Evolutionary conservation across 2,797 vertebrate species (phyloP).

Genomic region (Phoxinus dragarum): DNA sequence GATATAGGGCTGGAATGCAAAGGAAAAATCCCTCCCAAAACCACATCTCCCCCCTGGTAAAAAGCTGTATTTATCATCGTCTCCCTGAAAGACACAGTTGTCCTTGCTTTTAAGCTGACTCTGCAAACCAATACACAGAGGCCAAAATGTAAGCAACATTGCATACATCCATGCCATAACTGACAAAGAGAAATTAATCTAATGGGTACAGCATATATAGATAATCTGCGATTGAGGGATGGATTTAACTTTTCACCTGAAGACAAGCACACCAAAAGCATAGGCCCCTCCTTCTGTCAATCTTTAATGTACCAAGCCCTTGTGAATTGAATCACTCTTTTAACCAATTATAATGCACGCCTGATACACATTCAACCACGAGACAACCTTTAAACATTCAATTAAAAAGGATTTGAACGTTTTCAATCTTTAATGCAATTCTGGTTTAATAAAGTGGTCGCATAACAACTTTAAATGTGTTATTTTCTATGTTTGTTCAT

Average conservation of each 20-base stretch:
- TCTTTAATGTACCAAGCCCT: neutral
- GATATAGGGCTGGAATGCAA: constrained; percentile 71
- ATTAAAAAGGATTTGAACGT: neutral
- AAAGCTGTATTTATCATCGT: constrained; percentile 66
- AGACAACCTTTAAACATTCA: neutral
- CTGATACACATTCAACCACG: neutral
- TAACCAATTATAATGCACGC: neutral
- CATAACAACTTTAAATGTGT: neutral
- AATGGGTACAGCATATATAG: constrained; percentile 30
- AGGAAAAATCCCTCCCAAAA: constrained; percentile 76
- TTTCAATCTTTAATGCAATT: neutral
- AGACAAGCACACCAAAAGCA: constrained; percentile 40
- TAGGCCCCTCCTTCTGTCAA: constrained; percentile 4
- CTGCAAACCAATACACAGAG: constrained; percentile 27
- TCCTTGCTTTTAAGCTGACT: constrained; percentile 43
- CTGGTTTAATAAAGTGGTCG: neutral
- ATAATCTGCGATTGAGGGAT: constrained; percentile 5
- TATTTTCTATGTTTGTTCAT: neutral
- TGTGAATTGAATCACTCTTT: neutral
- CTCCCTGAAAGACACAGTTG: constrained; percentile 70
- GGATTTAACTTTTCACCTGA: constrained; percentile 25
- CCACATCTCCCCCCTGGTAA: constrained; percentile 73
- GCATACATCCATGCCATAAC: constrained; percentile 51
- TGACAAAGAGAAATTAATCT: constrained; percentile 15
- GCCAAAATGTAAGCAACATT: constrained; percentile 46